Base-by-base conservation (phyloP, 2,797 vertebrate genomes). In the Amniataba percoides region DNA sequence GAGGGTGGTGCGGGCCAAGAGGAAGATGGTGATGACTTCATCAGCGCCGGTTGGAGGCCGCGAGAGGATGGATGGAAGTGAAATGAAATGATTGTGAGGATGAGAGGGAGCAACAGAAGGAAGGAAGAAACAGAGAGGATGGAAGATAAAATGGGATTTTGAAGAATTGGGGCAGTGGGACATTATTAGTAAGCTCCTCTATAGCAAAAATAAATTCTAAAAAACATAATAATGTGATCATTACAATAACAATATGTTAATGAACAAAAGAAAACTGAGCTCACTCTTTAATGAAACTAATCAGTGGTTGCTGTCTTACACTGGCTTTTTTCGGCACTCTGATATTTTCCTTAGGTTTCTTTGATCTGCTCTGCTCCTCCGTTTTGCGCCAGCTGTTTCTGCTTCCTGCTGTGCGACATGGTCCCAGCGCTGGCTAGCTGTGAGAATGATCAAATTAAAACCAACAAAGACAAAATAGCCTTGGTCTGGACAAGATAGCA, bases 301-400 rank as follows among this genome's bases (percentile, higher is more conserved):
- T 48, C 5, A 36, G 42, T 66, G n/a, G n/a, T 5, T 58, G 0
- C 15, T 13, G 27, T 15, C 8, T 18, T 15, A 21, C 34, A 18
- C 21, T 57, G 34, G 16, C 15, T 62, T 11, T 34, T 66, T 62
- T 19, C 48, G n/a, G 15, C 40, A 19, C 18, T 67, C 19, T 36
- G 7, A 45, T 49, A n/a, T 49, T 56, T 79, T 58, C 27, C 42
- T 39, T 59, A n/a, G 43, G 71, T 71, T 73, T 78, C 78, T 91
- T 89, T 93, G 72, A 88, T 89, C 60, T 82, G 71, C 75, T 78
- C 31, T 52, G 39, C 82, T 79, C 23, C 72, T 81, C 62, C 75
- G 65, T 84, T 87, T 71, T 65, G 61, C 53, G 8, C 59, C 74
- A 86, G 84, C 75, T 87, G 81, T 67, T 83, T 82, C 81, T 53